Conservation (phyloP, 1,140 invertebrate genomes). For the Magallana gigas region DNA sequence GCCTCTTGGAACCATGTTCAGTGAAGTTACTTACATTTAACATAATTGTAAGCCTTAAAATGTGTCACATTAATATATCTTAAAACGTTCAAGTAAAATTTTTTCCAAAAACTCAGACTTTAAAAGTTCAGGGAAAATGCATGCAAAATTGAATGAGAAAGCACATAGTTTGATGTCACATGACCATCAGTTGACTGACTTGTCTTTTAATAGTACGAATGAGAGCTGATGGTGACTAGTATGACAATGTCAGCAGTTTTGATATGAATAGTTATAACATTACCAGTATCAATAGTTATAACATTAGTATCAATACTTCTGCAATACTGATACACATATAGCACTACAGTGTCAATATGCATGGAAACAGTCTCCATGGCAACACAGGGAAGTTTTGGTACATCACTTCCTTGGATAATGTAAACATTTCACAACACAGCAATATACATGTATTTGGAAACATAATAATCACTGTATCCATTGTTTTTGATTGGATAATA, state of each 20-base stretch:
- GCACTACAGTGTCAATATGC: neutral
- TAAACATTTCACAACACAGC: conserved; percentile 3
- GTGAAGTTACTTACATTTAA: neutral
- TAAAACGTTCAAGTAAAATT: neutral
- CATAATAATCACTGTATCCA: conserved; percentile 1
- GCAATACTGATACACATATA: conserved; percentile 28
- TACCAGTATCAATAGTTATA: neutral
- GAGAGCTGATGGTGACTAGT: conserved; percentile 15
- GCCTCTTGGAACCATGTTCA: neutral
- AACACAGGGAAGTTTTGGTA: neutral
- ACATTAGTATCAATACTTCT: neutral
- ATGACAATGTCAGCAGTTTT: conserved; percentile 25
- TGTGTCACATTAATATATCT: neutral
- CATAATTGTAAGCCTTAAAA: neutral
- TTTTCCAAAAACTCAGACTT: conserved; percentile 5
- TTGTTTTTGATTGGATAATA: conserved; percentile 30
- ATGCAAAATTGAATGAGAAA: neutral
- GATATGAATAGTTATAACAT: conserved; percentile 5
- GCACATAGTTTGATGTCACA: neutral
- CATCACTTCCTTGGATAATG: neutral
- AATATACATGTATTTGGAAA: neutral
- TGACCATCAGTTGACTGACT: neutral
- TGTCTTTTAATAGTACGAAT: neutral
- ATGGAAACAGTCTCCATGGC: neutral
- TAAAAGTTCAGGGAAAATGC: neutral